Evolutionary conservation across 37 sponge, comb jelly and placozoan genomes (phyloP).

Genomic region (Crambe crambe): DNA sequence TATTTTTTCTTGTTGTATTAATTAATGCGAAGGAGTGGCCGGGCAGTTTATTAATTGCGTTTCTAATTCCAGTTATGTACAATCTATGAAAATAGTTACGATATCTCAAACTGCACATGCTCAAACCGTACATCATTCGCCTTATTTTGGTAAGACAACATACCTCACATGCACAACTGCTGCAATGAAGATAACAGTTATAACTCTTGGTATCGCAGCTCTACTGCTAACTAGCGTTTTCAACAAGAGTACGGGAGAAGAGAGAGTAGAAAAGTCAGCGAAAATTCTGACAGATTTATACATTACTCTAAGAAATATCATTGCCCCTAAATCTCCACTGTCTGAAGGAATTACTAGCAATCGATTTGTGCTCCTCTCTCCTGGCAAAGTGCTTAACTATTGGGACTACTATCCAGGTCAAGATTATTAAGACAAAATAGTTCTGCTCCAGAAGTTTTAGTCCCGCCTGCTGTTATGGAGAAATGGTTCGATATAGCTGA

Average conservation of each 20-base stretch:
- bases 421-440: slow-evolving; percentile 12
- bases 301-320: slow-evolving; percentile 1
- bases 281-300: slow-evolving; percentile 3
- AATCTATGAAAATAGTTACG: no score
- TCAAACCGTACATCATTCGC: neutral
- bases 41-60: no score
- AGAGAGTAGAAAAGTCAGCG: neutral
- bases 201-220: no score
- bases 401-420: slow-evolving; percentile 47
- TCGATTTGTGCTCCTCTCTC: slow-evolving; percentile 28
- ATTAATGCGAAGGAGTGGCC: no score
- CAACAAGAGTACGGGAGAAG: neutral
- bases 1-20: no score
- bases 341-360: neutral
- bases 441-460: neutral
- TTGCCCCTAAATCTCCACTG: slow-evolving; percentile 9
- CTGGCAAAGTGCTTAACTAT: slow-evolving; percentile 44
- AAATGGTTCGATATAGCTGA: slow-evolving; percentile 49
- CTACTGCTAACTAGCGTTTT: neutral
- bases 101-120: no score
- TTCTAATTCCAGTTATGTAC: no score
- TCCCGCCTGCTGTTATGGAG: slow-evolving; percentile 50
- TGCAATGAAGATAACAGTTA: no score
- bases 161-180: no score
- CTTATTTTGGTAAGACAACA: neutral